These are phyloP conservation scores for Centropyge bicolor DNA, from an alignment of 2,797 vertebrate species.

Conservation along the genomic window DNA sequence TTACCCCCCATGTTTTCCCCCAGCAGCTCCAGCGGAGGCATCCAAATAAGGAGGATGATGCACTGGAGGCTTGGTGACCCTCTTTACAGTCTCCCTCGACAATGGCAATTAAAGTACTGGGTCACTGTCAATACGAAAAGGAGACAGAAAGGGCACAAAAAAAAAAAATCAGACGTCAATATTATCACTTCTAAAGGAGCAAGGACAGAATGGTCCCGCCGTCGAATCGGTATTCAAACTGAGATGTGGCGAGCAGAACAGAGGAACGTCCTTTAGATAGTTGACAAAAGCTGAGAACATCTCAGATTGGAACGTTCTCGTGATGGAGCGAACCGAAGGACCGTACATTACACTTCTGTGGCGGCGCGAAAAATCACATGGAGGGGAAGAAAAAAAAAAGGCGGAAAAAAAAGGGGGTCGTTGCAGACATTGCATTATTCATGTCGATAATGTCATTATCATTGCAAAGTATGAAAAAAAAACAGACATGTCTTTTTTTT, in stretches of 20 bases:
- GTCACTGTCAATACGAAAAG: conserved; percentile 69
- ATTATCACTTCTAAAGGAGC: conserved; percentile 40
- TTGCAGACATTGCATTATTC: conserved; percentile 79
- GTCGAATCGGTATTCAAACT: conserved; percentile 48
- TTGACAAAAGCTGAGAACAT: conserved; percentile 37
- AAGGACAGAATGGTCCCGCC: conserved; percentile 13
- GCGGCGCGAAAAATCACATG: conserved; percentile 57
- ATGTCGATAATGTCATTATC: conserved; percentile 80
- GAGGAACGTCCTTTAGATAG: conserved; percentile 48
- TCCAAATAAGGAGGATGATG: conserved; percentile 73
- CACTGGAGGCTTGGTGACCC: conserved; percentile 76
- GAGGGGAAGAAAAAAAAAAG: conserved; percentile 22
- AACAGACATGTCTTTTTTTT: conserved; percentile 25
- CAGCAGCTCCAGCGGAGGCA: conserved; percentile 57
- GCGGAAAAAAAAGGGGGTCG: conserved; percentile 36
- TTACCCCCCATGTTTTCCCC: conserved; percentile 59
- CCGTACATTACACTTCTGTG: conserved; percentile 52
- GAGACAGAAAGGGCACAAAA: conserved; percentile 32
- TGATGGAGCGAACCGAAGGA: conserved; percentile 42
- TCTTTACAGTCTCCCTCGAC: conserved; percentile 76
- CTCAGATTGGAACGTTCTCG: conserved; percentile 53
- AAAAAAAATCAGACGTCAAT: conserved; percentile 42
- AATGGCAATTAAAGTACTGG: conserved; percentile 80
- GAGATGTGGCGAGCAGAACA: conserved; percentile 3
- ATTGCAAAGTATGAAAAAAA: conserved; percentile 67